These are phyloP conservation scores for Campopleginae sp. DNA, from an alignment of 2,888 invertebrate genomes.

Conservation along the genomic window DNA sequence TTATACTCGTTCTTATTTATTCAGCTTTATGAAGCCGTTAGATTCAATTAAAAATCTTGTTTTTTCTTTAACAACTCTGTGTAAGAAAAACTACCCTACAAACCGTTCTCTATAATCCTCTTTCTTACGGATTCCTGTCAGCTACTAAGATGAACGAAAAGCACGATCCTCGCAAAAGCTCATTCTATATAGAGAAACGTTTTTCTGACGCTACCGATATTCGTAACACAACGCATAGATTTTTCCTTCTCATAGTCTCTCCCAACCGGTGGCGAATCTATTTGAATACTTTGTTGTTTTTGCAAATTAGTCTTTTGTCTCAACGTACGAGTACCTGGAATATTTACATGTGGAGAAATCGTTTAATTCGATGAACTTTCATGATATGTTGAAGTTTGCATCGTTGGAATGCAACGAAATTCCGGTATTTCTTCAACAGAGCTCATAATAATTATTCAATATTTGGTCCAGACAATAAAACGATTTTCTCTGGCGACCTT, in stretches of 20 bases:
- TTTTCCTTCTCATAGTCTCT: constrained; percentile 24
- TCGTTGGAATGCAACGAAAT: too few relatives aligned
- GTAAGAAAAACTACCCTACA: constrained; percentile 29
- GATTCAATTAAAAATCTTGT: constrained; percentile 51
- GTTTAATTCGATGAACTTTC: background rate
- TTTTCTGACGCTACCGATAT: constrained; percentile 41
- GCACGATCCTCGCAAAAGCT: constrained; percentile 37
- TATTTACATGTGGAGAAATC: background rate
- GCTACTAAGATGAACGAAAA: constrained; percentile 30
- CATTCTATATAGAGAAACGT: background rate
- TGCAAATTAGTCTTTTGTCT: background rate
- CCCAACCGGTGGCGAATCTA: constrained; percentile 23
- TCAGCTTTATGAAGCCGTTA: background rate
- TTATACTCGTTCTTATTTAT: constrained; percentile 16
- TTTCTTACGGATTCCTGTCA: constrained; percentile 53
- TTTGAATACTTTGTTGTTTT: constrained; percentile 39
- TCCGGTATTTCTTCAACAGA: too few relatives aligned
- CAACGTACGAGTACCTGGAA: too few relatives aligned
- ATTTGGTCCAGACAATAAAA: too few relatives aligned
- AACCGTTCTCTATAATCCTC: constrained; percentile 58
- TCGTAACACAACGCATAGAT: background rate
- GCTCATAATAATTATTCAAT: too few relatives aligned
- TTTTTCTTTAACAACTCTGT: background rate
- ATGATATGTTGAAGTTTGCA: too few relatives aligned
- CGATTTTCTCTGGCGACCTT: too few relatives aligned